These are phyloP conservation scores for Tenualosa ilisha DNA, from an alignment of 2,797 vertebrate species.

Conservation along the genomic window DNA sequence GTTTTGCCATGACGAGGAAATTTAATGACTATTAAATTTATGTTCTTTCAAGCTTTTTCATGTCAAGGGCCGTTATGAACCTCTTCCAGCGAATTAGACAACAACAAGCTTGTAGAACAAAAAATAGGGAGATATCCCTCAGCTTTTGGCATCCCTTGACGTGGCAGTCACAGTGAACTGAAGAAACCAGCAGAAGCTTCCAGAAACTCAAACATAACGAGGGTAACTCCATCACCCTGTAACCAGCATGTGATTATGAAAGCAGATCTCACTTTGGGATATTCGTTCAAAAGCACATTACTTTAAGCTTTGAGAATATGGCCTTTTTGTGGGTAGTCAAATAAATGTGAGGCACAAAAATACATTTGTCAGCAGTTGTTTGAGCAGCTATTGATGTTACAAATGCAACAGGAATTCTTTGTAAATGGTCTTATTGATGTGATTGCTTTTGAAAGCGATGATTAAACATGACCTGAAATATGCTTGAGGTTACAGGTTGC, in stretches of 20 bases:
- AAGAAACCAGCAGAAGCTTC: conserved; percentile 26
- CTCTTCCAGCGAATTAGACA: not conserved
- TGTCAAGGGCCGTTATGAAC: not conserved
- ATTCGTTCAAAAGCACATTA: conserved; percentile 70
- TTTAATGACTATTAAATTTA: not conserved
- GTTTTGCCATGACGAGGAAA: conserved; percentile 10
- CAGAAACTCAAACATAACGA: conserved; percentile 13
- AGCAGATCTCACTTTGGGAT: conserved; percentile 64
- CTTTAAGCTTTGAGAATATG: conserved; percentile 46
- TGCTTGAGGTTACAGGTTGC: not conserved
- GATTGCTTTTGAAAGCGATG: conserved; percentile 5
- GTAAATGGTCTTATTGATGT: conserved; percentile 46
- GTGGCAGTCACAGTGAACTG: conserved; percentile 41
- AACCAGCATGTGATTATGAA: conserved; percentile 60
- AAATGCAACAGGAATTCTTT: conserved; percentile 53
- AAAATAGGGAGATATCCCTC: not conserved
- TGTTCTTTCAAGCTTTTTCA: not conserved
- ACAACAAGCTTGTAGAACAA: not conserved
- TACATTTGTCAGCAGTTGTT: conserved; percentile 49
- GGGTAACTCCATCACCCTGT: conserved; percentile 36
- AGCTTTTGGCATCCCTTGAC: not conserved
- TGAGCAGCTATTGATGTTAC: conserved; percentile 60
- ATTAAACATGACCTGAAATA: not conserved
- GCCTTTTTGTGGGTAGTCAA: conserved; percentile 57
- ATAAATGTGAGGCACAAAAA: conserved; percentile 58